A percentile compares a stretch with the other conserved stretches of the same genome.
phyloP scores from a whole-genome alignment of 2,797 vertebrate genomes.

The Delichon dasypus region DNA sequence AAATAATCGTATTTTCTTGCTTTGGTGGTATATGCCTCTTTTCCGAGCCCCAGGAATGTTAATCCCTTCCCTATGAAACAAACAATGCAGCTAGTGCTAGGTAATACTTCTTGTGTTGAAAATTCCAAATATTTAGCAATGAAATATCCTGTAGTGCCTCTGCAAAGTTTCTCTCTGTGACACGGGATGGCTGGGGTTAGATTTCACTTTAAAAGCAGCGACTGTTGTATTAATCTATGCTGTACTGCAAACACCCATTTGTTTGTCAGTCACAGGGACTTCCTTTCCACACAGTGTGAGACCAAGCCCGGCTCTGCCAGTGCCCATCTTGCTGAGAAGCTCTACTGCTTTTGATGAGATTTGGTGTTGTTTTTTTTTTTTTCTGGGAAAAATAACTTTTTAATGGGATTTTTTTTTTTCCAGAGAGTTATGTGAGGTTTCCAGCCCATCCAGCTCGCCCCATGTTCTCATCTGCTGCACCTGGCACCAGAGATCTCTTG shows the following conservation, averaged over 20 bases:
- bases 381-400: neutral
- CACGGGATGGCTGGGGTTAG: conserved; percentile 39
- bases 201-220: conserved; percentile 47
- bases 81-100: conserved; percentile 57
- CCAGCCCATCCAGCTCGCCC: neutral
- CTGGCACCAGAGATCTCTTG: accelerated
- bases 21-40: conserved; percentile 39
- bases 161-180: conserved; percentile 65
- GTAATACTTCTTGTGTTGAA: conserved; percentile 61
- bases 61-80: conserved; percentile 63
- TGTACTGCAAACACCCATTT: neutral
- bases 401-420: neutral
- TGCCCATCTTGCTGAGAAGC: conserved; percentile 23
- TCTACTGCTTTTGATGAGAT: conserved; percentile 44
- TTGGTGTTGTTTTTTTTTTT: neutral
- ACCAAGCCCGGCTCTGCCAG: conserved; percentile 34
- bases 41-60: conserved; percentile 49
- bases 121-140: conserved; percentile 62
- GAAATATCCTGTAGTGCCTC: conserved; percentile 28
- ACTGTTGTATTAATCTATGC: conserved; percentile 56
- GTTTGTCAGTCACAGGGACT: conserved; percentile 10
- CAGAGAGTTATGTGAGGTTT: neutral
- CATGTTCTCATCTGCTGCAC: accelerated
- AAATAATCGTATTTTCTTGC: conserved; percentile 69
- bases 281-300: neutral